Evolutionary conservation across 1,140 invertebrate genomes (phyloP).

Genomic region (Aculops lycopersici): DNA sequence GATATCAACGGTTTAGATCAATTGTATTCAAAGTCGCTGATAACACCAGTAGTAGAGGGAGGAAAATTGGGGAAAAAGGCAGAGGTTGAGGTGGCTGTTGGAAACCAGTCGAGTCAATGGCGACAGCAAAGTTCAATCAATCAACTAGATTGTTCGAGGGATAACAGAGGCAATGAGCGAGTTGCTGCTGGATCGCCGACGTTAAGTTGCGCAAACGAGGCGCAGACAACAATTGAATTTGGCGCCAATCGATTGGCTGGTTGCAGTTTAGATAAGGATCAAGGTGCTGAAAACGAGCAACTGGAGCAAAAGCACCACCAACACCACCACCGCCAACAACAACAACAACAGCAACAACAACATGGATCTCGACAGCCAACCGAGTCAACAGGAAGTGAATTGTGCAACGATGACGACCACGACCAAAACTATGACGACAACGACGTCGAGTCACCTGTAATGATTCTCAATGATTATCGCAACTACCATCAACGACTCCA

Average conservation of each 20-base stretch:
- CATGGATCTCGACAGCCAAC: background rate
- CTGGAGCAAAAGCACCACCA: background rate
- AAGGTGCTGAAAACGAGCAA: background rate
- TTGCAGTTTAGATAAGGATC: background rate
- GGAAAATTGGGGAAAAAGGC: background rate
- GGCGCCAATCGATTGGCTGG: background rate
- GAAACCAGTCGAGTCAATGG: background rate
- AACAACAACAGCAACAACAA: background rate
- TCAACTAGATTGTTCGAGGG: no score
- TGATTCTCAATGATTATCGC: no score
- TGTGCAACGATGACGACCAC: no score
- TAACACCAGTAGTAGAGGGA: background rate
- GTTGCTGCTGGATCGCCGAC: background rate
- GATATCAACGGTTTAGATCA: slow-evolving; percentile 29
- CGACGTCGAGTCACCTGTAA: no score
- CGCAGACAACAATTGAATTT: background rate
- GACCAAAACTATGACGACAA: no score
- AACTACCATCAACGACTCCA: no score
- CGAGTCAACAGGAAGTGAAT: background rate
- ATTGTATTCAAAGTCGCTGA: slow-evolving; percentile 23
- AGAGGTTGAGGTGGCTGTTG: background rate
- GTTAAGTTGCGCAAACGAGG: background rate
- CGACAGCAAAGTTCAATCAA: no score
- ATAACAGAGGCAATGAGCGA: no score
- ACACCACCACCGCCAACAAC: background rate